A percentile compares a stretch with the other conserved stretches of the same genome.
Evolutionary conservation across 1,140 invertebrate species (phyloP).

Genomic region (Drosophila jambulina): DNA sequence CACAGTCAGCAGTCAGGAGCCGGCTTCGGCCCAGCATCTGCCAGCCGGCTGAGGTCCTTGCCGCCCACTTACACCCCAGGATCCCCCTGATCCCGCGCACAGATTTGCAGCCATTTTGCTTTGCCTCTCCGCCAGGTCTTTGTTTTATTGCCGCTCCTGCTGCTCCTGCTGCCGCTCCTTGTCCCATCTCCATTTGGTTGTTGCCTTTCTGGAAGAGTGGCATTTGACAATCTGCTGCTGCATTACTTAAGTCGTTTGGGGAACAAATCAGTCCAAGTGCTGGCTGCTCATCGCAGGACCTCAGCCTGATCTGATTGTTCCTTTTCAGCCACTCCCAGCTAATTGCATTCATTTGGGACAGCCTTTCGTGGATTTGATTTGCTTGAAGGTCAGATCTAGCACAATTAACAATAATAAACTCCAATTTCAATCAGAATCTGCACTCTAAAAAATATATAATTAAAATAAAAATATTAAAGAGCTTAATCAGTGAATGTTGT

Average conservation of each 20-base stretch:
- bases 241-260: conserved; percentile 65
- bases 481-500: neutral
- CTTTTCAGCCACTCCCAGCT: conserved; percentile 19
- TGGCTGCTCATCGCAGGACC: conserved; percentile 18
- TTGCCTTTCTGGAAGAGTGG: conserved; percentile 35
- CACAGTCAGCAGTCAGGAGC: conserved; percentile 49
- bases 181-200: conserved; percentile 12
- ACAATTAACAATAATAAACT: too few relatives aligned
- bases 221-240: conserved; percentile 60
- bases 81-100: conserved; percentile 25
- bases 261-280: conserved; percentile 54
- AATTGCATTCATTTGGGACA: conserved; percentile 43
- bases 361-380: neutral
- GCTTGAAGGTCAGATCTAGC: neutral
- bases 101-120: conserved; percentile 55
- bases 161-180: conserved; percentile 12
- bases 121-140: conserved; percentile 37
- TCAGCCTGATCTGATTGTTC: conserved; percentile 20
- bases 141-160: conserved; percentile 33
- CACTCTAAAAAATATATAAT: neutral
- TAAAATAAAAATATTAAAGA: neutral
- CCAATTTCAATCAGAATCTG: neutral
- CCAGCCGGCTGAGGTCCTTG: conserved; percentile 4
- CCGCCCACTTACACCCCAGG: conserved; percentile 1
- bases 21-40: conserved; percentile 19